Percentiles rank a stretch among this genome's conserved stretches.
These are phyloP conservation scores for Mormyrus iriodes DNA, from an alignment of 2,113 vertebrate genomes.

Conservation along the genomic window DNA sequence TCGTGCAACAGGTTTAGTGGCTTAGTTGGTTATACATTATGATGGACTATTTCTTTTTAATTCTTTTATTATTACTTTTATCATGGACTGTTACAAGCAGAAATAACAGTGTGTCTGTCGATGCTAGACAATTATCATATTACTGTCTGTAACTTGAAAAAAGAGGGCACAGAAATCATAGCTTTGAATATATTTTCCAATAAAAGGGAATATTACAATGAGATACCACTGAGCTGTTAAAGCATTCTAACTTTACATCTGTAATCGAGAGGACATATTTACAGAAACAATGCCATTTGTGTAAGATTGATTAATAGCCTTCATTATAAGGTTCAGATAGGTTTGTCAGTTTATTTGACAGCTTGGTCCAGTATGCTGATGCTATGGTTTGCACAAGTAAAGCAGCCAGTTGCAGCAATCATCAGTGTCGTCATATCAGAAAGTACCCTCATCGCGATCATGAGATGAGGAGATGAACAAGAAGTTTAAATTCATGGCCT, in stretches of 20 bases:
- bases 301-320: not conserved
- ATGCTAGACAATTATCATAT: not conserved
- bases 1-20: not conserved
- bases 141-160: not conserved
- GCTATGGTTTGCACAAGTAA: not conserved
- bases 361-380: not conserved
- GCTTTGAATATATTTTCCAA: not conserved
- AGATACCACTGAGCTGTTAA: not conserved
- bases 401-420: not conserved
- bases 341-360: not conserved
- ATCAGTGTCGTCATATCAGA: not conserved
- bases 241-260: not conserved
- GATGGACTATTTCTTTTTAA: too few relatives aligned
- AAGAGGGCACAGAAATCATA: not conserved
- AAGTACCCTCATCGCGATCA: too few relatives aligned
- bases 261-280: not conserved
- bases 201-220: not conserved
- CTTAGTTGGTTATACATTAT: not conserved
- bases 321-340: not conserved
- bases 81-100: not conserved
- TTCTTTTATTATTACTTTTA: too few relatives aligned
- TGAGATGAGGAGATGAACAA: too few relatives aligned
- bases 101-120: not conserved
- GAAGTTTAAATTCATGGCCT: not conserved
- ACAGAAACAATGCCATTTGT: not conserved